Evolutionary conservation across 2,797 vertebrate species (phyloP), one percentile per base, ranked within the genome.

Genomic region (Pteropus rufus): DNA sequence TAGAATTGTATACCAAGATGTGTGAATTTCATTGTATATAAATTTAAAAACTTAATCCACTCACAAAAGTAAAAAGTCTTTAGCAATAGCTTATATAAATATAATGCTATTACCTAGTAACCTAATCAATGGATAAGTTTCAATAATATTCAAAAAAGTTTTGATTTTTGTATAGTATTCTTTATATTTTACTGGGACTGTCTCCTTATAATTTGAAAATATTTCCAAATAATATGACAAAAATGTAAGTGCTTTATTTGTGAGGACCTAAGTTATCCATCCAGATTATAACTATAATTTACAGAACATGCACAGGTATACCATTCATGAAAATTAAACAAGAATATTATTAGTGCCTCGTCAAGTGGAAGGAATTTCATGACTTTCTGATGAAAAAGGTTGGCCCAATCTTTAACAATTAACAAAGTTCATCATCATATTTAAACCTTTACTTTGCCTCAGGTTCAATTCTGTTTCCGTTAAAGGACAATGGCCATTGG

Each of bases 251-350:
- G 6, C 64, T 95, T 93, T 46, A 70, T 88, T 70, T 89, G 16
- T 84, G 31, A 7, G 21, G 10, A 65, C 15, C 10, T 31, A 81
- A 36, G 26, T 41, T 85, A 75, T 34, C 44, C 5, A 65, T 5
- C 12, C 15, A 52, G 12, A 3, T 91, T 93, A 49, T 69, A 81
- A 77, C 44, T 70, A 26, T 64, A 96, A 91, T 44, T 91, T 93
- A 46, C 3, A 73, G 81, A 89, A 84, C 14, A 34, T 54, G 36
- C 9, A 76, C 36, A 52, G 41, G 24, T 49, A 56, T 16, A 85
- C 19, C 60, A 91, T 92, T 95, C 69, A 93, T 89, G 36, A 95
- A 96, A 94, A 96, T 34, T 94, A 69, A 92, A 86, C 64, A 95
- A 72, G 73, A 89, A 91, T 86, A 56, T 94, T 83, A 90, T 80